Conservation (phyloP, 37 sponge, comb jelly and placozoan genomes). For the Corticium candelabrum region DNA sequence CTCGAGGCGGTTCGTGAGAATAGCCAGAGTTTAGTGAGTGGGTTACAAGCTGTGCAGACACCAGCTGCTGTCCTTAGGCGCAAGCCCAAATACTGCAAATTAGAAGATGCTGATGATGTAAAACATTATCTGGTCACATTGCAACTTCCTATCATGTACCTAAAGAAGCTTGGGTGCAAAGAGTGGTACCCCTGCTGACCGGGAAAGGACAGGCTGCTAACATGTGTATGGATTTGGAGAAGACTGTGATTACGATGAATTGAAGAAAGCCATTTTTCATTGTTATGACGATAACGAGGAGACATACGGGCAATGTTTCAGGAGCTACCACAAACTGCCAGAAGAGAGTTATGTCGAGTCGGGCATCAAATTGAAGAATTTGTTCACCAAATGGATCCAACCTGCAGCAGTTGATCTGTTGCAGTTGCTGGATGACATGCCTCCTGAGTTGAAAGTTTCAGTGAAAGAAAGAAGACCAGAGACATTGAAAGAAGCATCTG, state of each 20-base stretch:
- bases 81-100: no score
- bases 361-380: neutral
- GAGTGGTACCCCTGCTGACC: no score
- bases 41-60: no score
- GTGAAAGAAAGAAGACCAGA: neutral
- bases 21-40: no score
- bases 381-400: neutral
- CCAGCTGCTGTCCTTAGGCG: no score
- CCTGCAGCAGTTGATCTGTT: neutral
- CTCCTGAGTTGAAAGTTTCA: neutral
- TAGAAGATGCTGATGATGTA: no score
- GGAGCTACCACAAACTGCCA: neutral
- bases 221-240: no score
- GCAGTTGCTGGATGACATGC: neutral
- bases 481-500: neutral
- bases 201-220: no score
- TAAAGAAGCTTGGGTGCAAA: no score
- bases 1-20: no score
- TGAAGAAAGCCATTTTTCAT: conserved; percentile 1
- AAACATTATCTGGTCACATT: no score
- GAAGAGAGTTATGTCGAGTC: neutral
- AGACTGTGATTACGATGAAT: neutral
- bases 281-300: neutral
- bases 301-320: neutral
- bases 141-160: no score